These are phyloP conservation scores for Eilema caniola DNA, from an alignment of 2,888 invertebrate species.

Conservation along the genomic window DNA sequence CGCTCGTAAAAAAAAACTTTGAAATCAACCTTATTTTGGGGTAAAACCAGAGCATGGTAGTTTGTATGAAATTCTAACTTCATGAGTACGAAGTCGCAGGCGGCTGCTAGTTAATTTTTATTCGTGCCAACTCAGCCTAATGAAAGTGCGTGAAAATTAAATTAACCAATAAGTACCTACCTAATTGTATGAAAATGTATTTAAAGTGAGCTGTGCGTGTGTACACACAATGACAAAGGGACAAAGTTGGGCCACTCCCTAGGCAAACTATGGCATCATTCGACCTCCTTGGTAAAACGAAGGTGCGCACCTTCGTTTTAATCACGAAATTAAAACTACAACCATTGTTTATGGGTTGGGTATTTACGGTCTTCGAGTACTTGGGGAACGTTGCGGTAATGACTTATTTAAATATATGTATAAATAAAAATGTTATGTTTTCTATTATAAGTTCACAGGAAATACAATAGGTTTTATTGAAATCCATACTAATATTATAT, in stretches of 20 bases:
- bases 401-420: constrained; percentile 1
- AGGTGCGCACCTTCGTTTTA: constrained; percentile 31
- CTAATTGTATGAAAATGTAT: background rate
- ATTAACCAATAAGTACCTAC: too few relatives aligned
- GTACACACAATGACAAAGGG: constrained; percentile 20
- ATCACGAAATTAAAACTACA: constrained; percentile 29
- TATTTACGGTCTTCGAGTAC: constrained; percentile 1
- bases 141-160: background rate
- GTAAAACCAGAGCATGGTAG: too few relatives aligned
- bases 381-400: background rate
- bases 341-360: constrained; percentile 24
- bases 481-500: too few relatives aligned
- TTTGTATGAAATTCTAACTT: too few relatives aligned
- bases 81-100: too few relatives aligned
- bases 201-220: background rate
- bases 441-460: too few relatives aligned
- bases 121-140: background rate
- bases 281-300: constrained; percentile 45
- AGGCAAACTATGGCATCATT: constrained; percentile 55
- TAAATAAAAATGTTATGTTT: too few relatives aligned
- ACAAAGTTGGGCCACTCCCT: constrained; percentile 57
- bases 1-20: too few relatives aligned
- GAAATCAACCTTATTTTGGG: too few relatives aligned
- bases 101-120: background rate
- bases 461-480: too few relatives aligned